phyloP scores from a whole-genome alignment of 2,888 invertebrate genomes.

The Saturnia pavonia region DNA sequence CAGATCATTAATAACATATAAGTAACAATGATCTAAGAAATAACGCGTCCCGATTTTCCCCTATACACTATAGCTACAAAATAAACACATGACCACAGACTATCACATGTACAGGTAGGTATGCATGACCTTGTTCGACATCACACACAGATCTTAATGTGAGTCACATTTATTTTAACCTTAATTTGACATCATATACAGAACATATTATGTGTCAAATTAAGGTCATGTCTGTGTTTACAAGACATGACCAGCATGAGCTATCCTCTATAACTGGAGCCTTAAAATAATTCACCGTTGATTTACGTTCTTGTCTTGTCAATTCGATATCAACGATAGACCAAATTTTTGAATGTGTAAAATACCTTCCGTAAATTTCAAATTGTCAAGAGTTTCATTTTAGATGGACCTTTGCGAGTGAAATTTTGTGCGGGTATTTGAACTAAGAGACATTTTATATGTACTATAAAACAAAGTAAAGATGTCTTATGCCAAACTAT shows the following conservation, averaged over 20 bases:
- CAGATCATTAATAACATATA: too few relatives aligned
- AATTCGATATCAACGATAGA: constrained; percentile 18
- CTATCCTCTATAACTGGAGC: neutral
- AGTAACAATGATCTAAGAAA: too few relatives aligned
- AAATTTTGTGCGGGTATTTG: neutral
- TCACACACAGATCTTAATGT: too few relatives aligned
- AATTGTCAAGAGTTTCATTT: constrained; percentile 3
- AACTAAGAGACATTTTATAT: neutral
- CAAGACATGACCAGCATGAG: neutral
- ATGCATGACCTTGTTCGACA: too few relatives aligned
- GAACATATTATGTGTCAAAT: too few relatives aligned
- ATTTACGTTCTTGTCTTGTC: neutral
- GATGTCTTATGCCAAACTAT: constrained; percentile 24
- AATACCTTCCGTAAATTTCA: constrained; percentile 8
- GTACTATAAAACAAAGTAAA: neutral
- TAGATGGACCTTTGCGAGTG: neutral
- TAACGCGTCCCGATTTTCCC: too few relatives aligned
- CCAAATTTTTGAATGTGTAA: neutral
- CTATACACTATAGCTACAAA: too few relatives aligned
- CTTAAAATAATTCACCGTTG: neutral
- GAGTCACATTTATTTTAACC: too few relatives aligned
- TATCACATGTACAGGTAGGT: too few relatives aligned
- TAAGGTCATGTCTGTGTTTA: too few relatives aligned
- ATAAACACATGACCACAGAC: too few relatives aligned
- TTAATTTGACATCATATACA: too few relatives aligned